phyloP scores from a whole-genome alignment of 2,888 invertebrate species.

The Pachycephus smyrnensis region DNA sequence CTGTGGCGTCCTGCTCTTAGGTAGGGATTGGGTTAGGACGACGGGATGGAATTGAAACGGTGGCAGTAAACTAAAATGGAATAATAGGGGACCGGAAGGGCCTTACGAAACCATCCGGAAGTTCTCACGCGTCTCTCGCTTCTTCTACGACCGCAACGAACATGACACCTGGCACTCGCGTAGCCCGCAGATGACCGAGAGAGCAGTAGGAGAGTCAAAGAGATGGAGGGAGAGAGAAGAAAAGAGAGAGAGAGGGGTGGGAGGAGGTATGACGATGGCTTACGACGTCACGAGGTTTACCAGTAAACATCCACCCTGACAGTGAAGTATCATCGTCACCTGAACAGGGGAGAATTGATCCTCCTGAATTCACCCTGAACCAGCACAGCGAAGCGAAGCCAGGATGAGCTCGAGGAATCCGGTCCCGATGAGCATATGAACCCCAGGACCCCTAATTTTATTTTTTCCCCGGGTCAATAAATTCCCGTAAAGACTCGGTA shows the following conservation, averaged over 20 bases:
- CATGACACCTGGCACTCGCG: conserved; percentile 65
- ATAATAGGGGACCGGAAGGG: conserved; percentile 65
- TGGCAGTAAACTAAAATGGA: conserved; percentile 60
- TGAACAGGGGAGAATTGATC: not conserved
- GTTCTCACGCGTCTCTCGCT: conserved; percentile 67
- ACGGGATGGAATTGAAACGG: conserved; percentile 39
- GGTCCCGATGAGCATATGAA: not conserved
- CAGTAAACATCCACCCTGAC: not conserved
- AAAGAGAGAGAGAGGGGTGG: conserved; percentile 7
- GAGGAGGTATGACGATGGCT: not conserved
- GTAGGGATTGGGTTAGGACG: conserved; percentile 14
- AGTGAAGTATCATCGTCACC: not conserved
- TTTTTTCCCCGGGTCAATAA: not conserved
- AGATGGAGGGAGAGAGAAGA: conserved; percentile 17
- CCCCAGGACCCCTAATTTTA: not conserved
- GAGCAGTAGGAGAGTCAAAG: not conserved
- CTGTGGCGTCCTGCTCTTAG: not conserved
- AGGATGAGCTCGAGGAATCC: not conserved
- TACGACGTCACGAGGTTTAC: not conserved
- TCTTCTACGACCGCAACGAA: conserved; percentile 64
- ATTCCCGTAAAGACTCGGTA: not conserved
- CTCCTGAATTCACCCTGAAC: not conserved
- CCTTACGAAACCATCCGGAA: conserved; percentile 63
- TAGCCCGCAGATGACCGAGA: conserved; percentile 43
- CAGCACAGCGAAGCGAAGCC: not conserved